Conservation (phyloP, 2,888 invertebrate genomes). For the Lepidocyrtoides sp. region DNA sequence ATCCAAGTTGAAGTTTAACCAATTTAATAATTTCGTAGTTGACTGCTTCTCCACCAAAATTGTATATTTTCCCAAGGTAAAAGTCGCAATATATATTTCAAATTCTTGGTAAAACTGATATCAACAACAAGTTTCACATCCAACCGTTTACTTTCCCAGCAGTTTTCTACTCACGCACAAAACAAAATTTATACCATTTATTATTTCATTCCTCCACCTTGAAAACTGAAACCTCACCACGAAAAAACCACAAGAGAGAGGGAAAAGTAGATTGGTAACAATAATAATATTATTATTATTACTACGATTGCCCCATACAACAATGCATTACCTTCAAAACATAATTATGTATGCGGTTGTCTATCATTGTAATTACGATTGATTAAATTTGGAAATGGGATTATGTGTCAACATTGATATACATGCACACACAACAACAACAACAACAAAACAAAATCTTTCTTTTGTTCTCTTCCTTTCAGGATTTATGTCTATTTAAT, state of each 20-base stretch:
- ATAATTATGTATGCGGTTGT: background rate
- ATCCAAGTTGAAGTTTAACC: no score
- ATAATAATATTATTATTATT: background rate
- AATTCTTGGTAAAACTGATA: background rate
- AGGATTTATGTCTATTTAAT: no score
- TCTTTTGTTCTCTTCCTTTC: constrained; percentile 19
- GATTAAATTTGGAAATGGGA: constrained; percentile 53
- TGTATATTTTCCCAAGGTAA: background rate
- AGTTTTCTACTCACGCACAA: background rate
- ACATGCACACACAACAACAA: background rate
- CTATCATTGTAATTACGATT: background rate
- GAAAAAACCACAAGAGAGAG: background rate
- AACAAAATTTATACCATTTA: background rate
- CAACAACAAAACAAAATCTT: constrained; percentile 6
- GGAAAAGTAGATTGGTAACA: no score
- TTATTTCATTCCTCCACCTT: background rate
- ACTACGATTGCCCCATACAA: background rate
- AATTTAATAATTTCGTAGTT: background rate
- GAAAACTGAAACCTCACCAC: background rate
- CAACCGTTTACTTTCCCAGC: no score
- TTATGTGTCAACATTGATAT: constrained; percentile 34
- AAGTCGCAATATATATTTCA: background rate
- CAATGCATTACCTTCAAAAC: background rate
- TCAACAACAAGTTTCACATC: background rate
- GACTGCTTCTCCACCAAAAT: background rate